Conservation (phyloP, 2,113 vertebrate species). For the Perognathus longimembris region DNA sequence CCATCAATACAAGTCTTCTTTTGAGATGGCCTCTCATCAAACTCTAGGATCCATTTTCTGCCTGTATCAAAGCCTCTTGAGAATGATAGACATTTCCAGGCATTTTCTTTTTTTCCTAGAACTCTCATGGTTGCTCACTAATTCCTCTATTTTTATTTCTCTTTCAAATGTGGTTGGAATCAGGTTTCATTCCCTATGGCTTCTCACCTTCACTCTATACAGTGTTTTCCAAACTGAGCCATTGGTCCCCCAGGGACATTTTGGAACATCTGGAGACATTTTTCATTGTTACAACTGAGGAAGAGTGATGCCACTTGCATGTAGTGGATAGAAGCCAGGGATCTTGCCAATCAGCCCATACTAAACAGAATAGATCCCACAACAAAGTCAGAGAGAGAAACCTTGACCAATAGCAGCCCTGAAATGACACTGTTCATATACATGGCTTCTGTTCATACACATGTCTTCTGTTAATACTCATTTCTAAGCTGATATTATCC, state of each 20-base stretch:
- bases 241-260: background rate
- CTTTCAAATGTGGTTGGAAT: conserved; percentile 18
- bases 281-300: background rate
- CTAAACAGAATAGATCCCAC: background rate
- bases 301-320: background rate
- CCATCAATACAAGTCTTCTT: background rate
- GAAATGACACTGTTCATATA: background rate
- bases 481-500: background rate
- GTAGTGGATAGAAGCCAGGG: background rate
- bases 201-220: background rate
- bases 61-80: background rate
- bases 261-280: background rate
- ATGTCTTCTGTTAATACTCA: too few species aligned
- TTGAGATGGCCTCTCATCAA: background rate
- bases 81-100: background rate
- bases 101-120: background rate
- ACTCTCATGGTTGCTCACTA: background rate
- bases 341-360: background rate
- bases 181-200: background rate
- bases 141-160: background rate
- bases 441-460: background rate
- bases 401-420: background rate
- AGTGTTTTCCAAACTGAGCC: background rate
- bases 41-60: background rate
- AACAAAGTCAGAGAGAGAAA: background rate